Evolutionary conservation across 1,140 invertebrate genomes (phyloP).

Genomic region (Monochamus saltuarius): DNA sequence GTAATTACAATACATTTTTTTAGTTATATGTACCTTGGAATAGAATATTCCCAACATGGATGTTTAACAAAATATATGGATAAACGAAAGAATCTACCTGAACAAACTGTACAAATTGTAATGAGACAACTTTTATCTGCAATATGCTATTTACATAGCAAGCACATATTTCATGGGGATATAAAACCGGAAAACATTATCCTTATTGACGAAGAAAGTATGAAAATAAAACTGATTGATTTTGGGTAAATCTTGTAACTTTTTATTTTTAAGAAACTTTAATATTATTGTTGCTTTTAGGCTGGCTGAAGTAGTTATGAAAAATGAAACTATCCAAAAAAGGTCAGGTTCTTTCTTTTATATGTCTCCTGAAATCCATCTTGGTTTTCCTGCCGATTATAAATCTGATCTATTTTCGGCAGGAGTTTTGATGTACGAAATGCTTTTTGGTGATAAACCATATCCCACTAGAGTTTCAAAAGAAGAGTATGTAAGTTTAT

Average conservation of each 20-base stretch:
- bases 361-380: constrained; percentile 26
- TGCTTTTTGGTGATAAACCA: constrained; percentile 16
- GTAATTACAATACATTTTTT: not conserved
- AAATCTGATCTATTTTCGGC: constrained; percentile 27
- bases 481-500: not conserved
- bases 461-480: constrained; percentile 5
- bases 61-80: constrained; percentile 5
- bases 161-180: constrained; percentile 24
- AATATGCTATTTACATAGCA: constrained; percentile 16
- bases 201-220: not conserved
- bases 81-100: not conserved
- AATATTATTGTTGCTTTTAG: constrained; percentile 19
- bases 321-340: not conserved
- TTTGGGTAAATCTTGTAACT: constrained; percentile 21
- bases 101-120: constrained; percentile 2
- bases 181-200: constrained; percentile 24
- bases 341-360: constrained; percentile 19
- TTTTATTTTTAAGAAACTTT: not conserved
- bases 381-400: constrained; percentile 12
- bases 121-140: constrained; percentile 23
- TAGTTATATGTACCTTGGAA: constrained; percentile 23
- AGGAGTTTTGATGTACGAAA: constrained; percentile 24
- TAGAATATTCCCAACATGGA: constrained; percentile 11
- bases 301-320: constrained; percentile 16
- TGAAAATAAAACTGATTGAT: constrained; percentile 21